phyloP scores from a whole-genome alignment of 2,113 vertebrate species.

The Corythornis madagascariensis region DNA sequence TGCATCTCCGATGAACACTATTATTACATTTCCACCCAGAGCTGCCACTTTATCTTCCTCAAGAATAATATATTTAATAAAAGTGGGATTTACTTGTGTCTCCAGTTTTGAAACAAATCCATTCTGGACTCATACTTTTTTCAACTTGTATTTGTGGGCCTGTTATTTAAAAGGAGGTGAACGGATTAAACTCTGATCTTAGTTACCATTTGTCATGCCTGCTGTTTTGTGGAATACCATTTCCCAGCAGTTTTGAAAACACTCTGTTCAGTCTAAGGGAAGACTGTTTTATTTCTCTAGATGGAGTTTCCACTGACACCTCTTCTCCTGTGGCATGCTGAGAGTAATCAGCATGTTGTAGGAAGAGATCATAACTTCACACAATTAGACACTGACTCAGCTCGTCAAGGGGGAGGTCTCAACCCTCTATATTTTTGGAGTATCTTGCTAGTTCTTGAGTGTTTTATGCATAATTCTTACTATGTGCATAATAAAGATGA shows the following conservation, averaged over 20 bases:
- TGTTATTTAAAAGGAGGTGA: slow-evolving; percentile 4
- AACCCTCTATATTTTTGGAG: not conserved
- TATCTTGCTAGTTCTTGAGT: not conserved
- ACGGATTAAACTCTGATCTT: not conserved
- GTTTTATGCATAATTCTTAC: not conserved
- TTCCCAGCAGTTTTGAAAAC: not conserved
- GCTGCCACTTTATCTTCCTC: not conserved
- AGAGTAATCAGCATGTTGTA: not conserved
- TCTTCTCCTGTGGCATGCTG: not conserved
- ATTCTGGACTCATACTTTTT: not conserved
- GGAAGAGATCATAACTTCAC: not conserved
- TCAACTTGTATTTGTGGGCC: not conserved
- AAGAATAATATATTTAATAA: not conserved
- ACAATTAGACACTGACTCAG: not conserved
- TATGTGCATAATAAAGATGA: not conserved
- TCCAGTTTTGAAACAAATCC: not conserved
- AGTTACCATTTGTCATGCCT: not conserved
- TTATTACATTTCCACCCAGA: not conserved
- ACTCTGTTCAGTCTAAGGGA: not conserved
- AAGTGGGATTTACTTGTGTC: not conserved
- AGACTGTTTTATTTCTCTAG: not conserved
- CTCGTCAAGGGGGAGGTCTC: not conserved
- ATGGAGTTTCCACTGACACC: not conserved
- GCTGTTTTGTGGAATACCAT: not conserved
- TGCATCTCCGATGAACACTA: not conserved